Base-by-base conservation (phyloP, 2,113 vertebrate species). In the Cebus imitator region DNA sequence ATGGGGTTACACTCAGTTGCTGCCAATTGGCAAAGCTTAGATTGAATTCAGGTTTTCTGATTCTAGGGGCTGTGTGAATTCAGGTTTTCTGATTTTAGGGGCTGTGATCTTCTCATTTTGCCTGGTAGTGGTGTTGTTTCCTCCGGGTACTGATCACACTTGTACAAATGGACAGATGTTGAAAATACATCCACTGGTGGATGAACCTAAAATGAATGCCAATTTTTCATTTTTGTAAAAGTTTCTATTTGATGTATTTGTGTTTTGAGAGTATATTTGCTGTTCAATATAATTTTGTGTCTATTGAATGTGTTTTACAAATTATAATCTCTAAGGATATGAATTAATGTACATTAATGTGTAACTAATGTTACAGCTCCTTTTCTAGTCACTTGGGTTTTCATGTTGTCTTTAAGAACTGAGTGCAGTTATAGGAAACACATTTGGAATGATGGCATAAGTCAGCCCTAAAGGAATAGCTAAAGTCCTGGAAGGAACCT, bases 261-360 rank as follows among this genome's bases (percentile, higher is more conserved):
- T 89, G 43, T 58, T 97, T 93, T 91, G 66, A 82, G 84, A 66
- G 3, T 64, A 82, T 61, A 76, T 96, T 97, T 96, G 75, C 78
- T 92, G 45, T 76, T 45, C 95, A 82, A 40, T 97, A 52, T 93
- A 72, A 73, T 81, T 95, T 85, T 66, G 50, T 21, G 30, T 75
- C 95, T 95, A 79, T 91, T 68, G 58, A n/a, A 91, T 61, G 14
- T 58, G 76, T 70, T 86, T 91, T 1, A 37, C 94, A 81, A 84
- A 72, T 97, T 80, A 92, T 23, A 87, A 92, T 97, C 98, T 98
- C 95, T 90, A 90, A 97, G 97, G 97, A 96, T 98, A 97, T 98
- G 98, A 99, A 99, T 99, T 98, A 98, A 98, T 98, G 98, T 97
- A 97, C 96, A 97, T 73, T 94, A 98, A 87, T 80, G 55, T 95